A percentile compares a stretch with the other conserved stretches of the same genome.
phyloP scores from a whole-genome alignment of 2,113 vertebrate genomes.

The Pyrgilauda ruficollis region DNA sequence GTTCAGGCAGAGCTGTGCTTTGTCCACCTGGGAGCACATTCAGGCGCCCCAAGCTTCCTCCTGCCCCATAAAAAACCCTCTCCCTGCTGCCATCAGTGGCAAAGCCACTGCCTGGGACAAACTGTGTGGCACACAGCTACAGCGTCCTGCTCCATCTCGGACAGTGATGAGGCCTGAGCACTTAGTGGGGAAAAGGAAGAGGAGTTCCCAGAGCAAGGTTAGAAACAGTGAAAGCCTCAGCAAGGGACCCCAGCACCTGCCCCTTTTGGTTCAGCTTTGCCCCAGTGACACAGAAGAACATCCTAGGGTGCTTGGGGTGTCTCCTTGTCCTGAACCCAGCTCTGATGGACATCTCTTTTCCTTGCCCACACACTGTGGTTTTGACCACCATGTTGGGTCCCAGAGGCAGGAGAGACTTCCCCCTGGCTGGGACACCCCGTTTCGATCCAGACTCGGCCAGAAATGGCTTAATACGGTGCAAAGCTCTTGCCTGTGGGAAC shows the following conservation, averaged over 20 bases:
- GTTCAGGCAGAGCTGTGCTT: not conserved
- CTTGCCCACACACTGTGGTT: not conserved
- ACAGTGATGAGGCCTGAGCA: not conserved
- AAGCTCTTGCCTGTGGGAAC: not conserved
- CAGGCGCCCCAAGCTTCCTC: not conserved
- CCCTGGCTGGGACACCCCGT: no score
- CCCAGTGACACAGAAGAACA: not conserved
- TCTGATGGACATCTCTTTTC: rapidly evolving
- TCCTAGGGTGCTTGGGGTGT: rapidly evolving
- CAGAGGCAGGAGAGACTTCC: not conserved
- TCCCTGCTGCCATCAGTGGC: not conserved
- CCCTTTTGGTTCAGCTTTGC: not conserved
- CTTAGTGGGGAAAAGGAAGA: not conserved
- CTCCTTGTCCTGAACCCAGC: not conserved
- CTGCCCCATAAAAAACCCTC: not conserved
- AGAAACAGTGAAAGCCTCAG: not conserved
- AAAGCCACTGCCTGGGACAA: not conserved
- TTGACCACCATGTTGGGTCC: not conserved
- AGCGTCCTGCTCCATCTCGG: rapidly evolving
- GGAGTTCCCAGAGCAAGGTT: not conserved
- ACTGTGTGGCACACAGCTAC: not conserved
- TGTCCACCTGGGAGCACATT: rapidly evolving
- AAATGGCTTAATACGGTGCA: not conserved
- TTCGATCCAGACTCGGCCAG: not conserved
- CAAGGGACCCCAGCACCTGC: not conserved